Percentiles rank a stretch among this genome's conserved stretches.
phyloP scores from a whole-genome alignment of 1,140 invertebrate genomes.

The Venturia canescens region DNA sequence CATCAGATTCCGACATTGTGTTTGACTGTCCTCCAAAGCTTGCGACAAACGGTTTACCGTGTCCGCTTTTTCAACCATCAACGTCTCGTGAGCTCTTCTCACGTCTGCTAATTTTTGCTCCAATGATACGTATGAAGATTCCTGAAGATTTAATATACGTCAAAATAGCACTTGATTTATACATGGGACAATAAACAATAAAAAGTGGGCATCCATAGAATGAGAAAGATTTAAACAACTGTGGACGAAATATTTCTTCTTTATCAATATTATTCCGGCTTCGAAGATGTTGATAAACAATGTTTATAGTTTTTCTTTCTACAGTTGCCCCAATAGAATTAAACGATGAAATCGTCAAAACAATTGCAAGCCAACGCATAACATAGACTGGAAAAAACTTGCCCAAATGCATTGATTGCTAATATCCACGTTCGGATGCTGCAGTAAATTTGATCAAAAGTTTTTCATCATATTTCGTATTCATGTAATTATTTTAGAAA shows the following conservation, averaged over 20 bases:
- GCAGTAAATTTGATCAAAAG: conserved; percentile 53
- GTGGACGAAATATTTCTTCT: no score
- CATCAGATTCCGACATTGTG: conserved; percentile 70
- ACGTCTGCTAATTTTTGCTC: conserved; percentile 69
- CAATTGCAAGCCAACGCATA: conserved; percentile 6
- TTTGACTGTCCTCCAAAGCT: conserved; percentile 70
- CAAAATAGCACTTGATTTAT: background rate
- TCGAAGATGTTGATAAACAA: background rate
- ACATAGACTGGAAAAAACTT: conserved; percentile 52
- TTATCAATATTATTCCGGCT: background rate
- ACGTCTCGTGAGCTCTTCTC: conserved; percentile 65
- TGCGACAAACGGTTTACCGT: conserved; percentile 69
- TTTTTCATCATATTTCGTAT: conserved; percentile 21
- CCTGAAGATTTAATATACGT: conserved; percentile 54
- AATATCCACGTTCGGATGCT: conserved; percentile 61
- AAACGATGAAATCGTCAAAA: conserved; percentile 24
- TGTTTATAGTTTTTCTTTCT: background rate
- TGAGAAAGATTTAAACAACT: no score
- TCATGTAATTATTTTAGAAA: conserved; percentile 24
- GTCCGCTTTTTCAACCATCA: conserved; percentile 72
- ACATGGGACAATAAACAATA: background rate
- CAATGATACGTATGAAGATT: conserved; percentile 61
- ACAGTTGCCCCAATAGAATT: conserved; percentile 3
- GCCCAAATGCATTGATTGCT: conserved; percentile 60
- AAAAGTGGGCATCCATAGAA: no score